Percentiles rank a stretch among this genome's conserved stretches.
Conservation (phyloP, 1,140 invertebrate genomes). For the Macrosteles quadrilineatus region DNA sequence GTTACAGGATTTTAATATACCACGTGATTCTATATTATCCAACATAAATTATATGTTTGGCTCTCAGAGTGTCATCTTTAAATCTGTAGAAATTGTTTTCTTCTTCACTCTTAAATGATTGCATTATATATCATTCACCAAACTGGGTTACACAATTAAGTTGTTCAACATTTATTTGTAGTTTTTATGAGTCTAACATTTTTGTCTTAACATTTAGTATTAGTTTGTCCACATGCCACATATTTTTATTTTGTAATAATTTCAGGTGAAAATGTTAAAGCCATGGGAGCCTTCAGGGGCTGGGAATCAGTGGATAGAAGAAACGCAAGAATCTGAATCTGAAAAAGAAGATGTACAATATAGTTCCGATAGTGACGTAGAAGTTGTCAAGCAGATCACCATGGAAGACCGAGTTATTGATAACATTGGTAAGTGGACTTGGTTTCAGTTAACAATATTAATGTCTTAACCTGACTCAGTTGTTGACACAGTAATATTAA, state of each 20-base stretch:
- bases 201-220: background rate
- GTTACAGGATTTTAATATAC: no score
- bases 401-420: slow-evolving; percentile 45
- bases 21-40: no score
- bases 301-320: background rate
- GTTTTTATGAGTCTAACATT: background rate
- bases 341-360: slow-evolving; percentile 10
- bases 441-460: no score
- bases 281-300: background rate
- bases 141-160: background rate
- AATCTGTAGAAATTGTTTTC: background rate
- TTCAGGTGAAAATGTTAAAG: background rate
- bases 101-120: background rate
- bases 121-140: background rate
- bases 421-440: slow-evolving; percentile 49
- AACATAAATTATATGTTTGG: background rate
- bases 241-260: background rate
- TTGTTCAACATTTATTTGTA: background rate
- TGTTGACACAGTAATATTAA: background rate
- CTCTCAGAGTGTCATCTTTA: background rate
- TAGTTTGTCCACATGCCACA: background rate
- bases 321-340: slow-evolving; percentile 6
- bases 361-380: slow-evolving; percentile 15
- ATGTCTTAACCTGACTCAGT: background rate
- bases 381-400: slow-evolving; percentile 44